Evolutionary conservation across 2,888 invertebrate species (phyloP), one percentile per base, ranked within the genome.

Genomic region (Drosophila incognita): DNA sequence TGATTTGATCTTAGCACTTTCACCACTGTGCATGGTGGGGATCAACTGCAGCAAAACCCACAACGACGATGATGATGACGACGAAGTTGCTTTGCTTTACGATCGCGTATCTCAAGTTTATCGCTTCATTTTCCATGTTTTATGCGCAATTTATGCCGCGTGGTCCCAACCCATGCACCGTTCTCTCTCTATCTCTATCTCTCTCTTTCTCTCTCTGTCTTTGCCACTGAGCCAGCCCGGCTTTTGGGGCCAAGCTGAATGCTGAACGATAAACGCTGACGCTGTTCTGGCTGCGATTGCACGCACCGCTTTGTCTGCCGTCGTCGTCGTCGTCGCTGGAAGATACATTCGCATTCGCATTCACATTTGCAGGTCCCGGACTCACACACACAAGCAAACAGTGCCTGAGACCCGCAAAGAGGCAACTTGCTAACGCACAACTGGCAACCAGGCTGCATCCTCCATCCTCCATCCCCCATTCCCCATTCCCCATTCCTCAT

Each of bases 41-140:
- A 59, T 74, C 64, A 71, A 57, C 70, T 61, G 76, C 70, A 62
- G 46, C 49, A 69, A 82, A 58, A 13, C 63, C 69, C 63, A 71
- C 75, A 66, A 61, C 72, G 65, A 52, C 35, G 21, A 57, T 40
- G 40, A 56, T 38, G 69, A 66, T 66, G 84, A 74, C 69, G 82
- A 87, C 74, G 78, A 76, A 69, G 84, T 73, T 89, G 78, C 76
- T 86, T 83, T 87, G 90, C 89, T 89, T 90, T 90, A 89, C 87
- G 89, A 90, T 89, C 89, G 90, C 90, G 90, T 90, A 89, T 89
- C 90, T 89, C 81, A 90, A 90, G 88, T 90, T 90, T 90, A 90
- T 91, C 90, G 91, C 91, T 90, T 91, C 87, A 90, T 90, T 90
- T 90, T 90, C 88, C 90, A 90, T 90, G 90, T 91, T 90, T 90